Evolutionary conservation across 2,797 vertebrate genomes (phyloP).

Genomic region (Sebastes aleutianus): DNA sequence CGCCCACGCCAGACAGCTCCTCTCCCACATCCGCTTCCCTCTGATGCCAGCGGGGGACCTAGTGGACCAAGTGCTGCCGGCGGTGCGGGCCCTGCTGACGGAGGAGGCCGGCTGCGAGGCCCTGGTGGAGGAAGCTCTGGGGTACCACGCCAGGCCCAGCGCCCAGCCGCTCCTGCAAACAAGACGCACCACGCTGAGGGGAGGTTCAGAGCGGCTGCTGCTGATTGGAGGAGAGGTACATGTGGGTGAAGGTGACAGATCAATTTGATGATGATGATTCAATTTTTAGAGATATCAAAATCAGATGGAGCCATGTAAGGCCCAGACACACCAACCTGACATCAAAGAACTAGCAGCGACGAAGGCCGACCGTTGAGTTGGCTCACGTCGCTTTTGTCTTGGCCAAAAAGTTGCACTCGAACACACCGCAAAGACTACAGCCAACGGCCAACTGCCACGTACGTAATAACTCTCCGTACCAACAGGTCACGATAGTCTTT

Average conservation of each 20-base stretch:
- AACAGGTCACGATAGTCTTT: no score
- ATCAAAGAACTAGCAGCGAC: no score
- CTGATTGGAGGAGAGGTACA: constrained; percentile 90
- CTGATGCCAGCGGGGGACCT: constrained; percentile 89
- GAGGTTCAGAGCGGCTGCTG: constrained; percentile 85
- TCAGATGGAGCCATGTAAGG: neutral
- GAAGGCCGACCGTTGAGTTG: no score
- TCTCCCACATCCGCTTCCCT: constrained; percentile 90
- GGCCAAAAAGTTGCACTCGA: no score
- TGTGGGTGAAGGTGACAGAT: neutral
- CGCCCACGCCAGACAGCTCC: constrained; percentile 81
- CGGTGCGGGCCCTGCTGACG: constrained; percentile 85
- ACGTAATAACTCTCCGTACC: no score
- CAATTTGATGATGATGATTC: neutral
- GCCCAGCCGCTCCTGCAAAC: constrained; percentile 92
- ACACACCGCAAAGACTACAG: no score
- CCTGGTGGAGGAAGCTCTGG: constrained; percentile 89
- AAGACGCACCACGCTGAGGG: constrained; percentile 82
- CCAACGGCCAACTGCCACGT: no score
- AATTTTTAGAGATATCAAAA: neutral
- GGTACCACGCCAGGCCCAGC: constrained; percentile 84
- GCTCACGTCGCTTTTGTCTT: no score
- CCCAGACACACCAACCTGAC: no score
- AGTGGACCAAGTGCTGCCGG: constrained; percentile 83
- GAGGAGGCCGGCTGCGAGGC: constrained; percentile 84